phyloP scores from a whole-genome alignment of 30 jellyfish, hydroid and myxozoan genomes.

The Aurelia aurita region DNA sequence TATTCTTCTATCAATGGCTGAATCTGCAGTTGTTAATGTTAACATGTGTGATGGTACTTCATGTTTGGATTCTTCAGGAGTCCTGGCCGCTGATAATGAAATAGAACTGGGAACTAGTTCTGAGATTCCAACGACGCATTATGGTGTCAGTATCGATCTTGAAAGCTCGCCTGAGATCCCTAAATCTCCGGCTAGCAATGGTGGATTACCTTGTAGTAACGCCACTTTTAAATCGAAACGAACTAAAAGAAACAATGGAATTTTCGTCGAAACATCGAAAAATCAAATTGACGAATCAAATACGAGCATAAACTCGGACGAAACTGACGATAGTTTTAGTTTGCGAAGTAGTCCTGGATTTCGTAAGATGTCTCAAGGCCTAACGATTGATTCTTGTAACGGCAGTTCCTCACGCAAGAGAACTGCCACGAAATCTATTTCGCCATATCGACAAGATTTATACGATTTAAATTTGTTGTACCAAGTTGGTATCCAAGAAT shows the following conservation, averaged over 20 bases:
- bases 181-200: background rate
- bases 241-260: background rate
- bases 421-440: background rate
- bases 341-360: background rate
- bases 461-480: constrained; percentile 7
- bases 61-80: constrained; percentile 48
- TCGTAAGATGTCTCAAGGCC: background rate
- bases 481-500: constrained; percentile 20
- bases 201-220: background rate
- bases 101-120: constrained; percentile 63
- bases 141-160: constrained; percentile 46
- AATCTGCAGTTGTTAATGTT: constrained; percentile 59
- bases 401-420: background rate
- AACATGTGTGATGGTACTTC: constrained; percentile 56
- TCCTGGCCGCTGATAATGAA: constrained; percentile 51
- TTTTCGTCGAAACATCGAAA: constrained; percentile 1
- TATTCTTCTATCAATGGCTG: constrained; percentile 72
- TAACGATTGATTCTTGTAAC: background rate
- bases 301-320: background rate
- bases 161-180: constrained; percentile 34
- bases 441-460: constrained; percentile 24
- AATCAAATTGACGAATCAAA: background rate
- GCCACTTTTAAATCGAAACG: background rate
- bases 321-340: background rate
- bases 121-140: constrained; percentile 47